Conservation (phyloP, 2,888 invertebrate genomes). For the Petrophora chlorosata region DNA sequence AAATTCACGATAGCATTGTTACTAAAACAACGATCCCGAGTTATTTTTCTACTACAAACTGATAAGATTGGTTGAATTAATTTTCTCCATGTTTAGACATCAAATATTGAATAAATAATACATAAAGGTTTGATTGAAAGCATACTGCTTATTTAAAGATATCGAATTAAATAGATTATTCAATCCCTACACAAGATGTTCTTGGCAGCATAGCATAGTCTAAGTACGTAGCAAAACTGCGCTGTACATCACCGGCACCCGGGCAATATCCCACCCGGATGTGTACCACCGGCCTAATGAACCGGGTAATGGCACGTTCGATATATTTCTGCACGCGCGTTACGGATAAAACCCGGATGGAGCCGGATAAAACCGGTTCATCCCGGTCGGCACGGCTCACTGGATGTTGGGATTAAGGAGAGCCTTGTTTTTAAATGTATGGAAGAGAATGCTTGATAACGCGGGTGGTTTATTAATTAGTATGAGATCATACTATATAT, state of each 20-base stretch:
- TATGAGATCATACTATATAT: too few relatives aligned
- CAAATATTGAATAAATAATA: too few relatives aligned
- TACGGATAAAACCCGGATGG: constrained; percentile 25
- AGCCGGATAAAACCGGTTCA: constrained; percentile 22
- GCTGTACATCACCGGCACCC: constrained; percentile 30
- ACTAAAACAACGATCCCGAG: too few relatives aligned
- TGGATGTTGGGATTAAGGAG: constrained; percentile 11
- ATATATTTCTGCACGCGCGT: constrained; percentile 38
- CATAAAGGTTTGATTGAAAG: too few relatives aligned
- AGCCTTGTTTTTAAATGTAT: constrained; percentile 11
- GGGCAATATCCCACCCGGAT: constrained; percentile 41
- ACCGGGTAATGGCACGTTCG: constrained; percentile 37
- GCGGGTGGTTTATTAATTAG: background rate
- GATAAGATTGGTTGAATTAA: too few relatives aligned
- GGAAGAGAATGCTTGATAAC: constrained; percentile 2
- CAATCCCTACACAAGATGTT: background rate
- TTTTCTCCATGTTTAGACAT: too few relatives aligned
- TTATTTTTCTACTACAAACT: too few relatives aligned
- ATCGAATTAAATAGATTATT: too few relatives aligned
- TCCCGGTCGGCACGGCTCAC: constrained; percentile 12
- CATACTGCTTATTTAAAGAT: too few relatives aligned
- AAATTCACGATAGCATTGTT: too few relatives aligned
- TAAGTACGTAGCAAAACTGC: constrained; percentile 5
- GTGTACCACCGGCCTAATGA: constrained; percentile 41
- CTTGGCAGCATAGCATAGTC: constrained; percentile 1